Conservation (phyloP, 1,140 invertebrate species). For the Heliconius himera region DNA sequence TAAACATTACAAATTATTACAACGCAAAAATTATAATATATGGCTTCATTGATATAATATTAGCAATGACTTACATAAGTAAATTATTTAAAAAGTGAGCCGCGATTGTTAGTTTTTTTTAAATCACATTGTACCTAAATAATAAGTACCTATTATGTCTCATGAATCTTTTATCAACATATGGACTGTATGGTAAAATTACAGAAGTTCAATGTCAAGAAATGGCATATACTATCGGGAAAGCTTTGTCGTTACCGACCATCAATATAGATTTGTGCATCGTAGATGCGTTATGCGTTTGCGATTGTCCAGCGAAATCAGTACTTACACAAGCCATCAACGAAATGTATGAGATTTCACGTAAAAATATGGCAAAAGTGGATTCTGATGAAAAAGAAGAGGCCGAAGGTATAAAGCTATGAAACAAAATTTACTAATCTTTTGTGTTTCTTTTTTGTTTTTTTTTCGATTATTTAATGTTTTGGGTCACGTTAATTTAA, state of each 20-base stretch:
- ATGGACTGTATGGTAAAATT: slow-evolving; percentile 23
- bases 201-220: slow-evolving; percentile 68
- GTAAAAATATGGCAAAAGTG: slow-evolving; percentile 39
- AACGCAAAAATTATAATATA: too few relatives aligned
- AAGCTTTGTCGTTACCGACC: slow-evolving; percentile 55
- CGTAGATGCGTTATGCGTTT: slow-evolving; percentile 62
- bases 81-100: too few relatives aligned
- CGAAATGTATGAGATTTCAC: slow-evolving; percentile 56
- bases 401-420: slow-evolving; percentile 19
- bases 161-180: not conserved
- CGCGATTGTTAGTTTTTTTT: too few relatives aligned
- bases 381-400: slow-evolving; percentile 43
- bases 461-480: not conserved
- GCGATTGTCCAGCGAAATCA: slow-evolving; percentile 51
- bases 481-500: not conserved
- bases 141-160: not conserved
- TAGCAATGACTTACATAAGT: too few relatives aligned
- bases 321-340: slow-evolving; percentile 54
- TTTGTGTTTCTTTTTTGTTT: not conserved
- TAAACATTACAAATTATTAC: too few relatives aligned
- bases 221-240: slow-evolving; percentile 67
- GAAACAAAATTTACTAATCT: not conserved
- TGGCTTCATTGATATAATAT: too few relatives aligned
- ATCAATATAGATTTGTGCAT: slow-evolving; percentile 65
- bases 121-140: too few relatives aligned